A percentile compares a stretch with the other conserved stretches of the same genome.
These are phyloP conservation scores for Drosophila sordidapex DNA, from an alignment of 2,888 invertebrate species.

Conservation along the genomic window DNA sequence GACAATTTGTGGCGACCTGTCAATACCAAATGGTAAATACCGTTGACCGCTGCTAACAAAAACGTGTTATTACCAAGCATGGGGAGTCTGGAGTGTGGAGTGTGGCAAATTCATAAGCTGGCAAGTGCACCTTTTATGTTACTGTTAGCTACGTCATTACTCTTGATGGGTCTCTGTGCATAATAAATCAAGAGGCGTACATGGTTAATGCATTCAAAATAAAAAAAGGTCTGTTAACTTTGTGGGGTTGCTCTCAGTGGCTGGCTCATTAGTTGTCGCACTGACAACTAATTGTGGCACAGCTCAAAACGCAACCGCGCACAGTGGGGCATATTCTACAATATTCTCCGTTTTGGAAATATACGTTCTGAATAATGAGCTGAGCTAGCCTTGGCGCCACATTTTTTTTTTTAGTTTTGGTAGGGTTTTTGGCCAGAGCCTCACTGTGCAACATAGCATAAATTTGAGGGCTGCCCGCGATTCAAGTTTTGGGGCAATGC, in stretches of 20 bases:
- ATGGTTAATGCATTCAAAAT: conserved; percentile 63
- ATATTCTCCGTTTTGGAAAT: neutral
- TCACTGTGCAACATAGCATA: conserved; percentile 42
- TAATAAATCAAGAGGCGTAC: conserved; percentile 71
- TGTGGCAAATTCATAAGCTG: conserved; percentile 12
- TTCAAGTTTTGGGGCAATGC: conserved; percentile 21
- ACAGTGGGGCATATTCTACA: neutral
- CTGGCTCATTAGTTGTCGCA: conserved; percentile 58
- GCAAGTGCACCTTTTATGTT: conserved; percentile 29
- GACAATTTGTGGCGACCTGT: conserved; percentile 20
- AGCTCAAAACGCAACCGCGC: conserved; percentile 16
- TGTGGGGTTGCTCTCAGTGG: neutral
- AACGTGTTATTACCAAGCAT: conserved; percentile 24
- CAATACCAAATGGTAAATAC: conserved; percentile 30
- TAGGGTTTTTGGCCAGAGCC: neutral
- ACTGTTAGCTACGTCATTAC: conserved; percentile 40
- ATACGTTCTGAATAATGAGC: neutral
- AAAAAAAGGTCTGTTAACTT: conserved; percentile 33
- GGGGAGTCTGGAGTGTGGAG: neutral
- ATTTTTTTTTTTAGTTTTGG: neutral
- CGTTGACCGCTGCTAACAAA: neutral
- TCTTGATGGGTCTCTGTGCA: conserved; percentile 52
- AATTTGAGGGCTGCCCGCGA: conserved; percentile 38
- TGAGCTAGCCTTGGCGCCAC: neutral
- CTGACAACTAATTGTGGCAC: conserved; percentile 49